A percentile compares a stretch with the other conserved stretches of the same genome.
Evolutionary conservation across 2,113 vertebrate genomes (phyloP).

Genomic region (Parus major): DNA sequence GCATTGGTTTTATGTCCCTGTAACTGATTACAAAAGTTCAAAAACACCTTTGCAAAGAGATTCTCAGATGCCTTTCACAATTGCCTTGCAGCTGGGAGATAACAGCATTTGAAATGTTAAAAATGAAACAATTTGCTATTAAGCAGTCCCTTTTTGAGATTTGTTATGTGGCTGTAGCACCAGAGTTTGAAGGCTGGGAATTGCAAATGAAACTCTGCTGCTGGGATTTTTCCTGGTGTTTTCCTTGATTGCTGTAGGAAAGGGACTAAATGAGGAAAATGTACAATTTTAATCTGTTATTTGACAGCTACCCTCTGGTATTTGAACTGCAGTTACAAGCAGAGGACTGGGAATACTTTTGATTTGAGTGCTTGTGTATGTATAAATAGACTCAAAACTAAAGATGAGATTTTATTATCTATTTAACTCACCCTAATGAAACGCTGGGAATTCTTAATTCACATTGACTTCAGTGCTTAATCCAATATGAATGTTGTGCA

Average conservation of each 20-base stretch:
- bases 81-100: not conserved
- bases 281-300: not conserved
- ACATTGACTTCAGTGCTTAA: not conserved
- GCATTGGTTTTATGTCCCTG: not conserved
- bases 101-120: not conserved
- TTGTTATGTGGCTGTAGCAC: not conserved
- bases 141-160: not conserved
- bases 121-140: not conserved
- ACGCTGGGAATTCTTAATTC: not conserved
- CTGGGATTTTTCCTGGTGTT: not conserved
- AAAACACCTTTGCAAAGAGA: not conserved
- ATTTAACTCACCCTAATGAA: not conserved
- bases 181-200: not conserved
- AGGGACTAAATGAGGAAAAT: not conserved
- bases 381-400: too few relatives aligned
- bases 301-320: not conserved
- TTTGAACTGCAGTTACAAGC: not conserved
- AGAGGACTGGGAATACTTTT: not conserved
- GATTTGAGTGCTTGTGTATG: not conserved
- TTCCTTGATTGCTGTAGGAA: not conserved
- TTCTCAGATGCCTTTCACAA: not conserved
- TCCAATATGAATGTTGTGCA: not conserved
- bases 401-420: not conserved
- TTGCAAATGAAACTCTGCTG: not conserved
- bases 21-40: not conserved